Base-by-base conservation (phyloP, 2,888 invertebrate genomes). In the Argyresthia goedartella region DNA sequence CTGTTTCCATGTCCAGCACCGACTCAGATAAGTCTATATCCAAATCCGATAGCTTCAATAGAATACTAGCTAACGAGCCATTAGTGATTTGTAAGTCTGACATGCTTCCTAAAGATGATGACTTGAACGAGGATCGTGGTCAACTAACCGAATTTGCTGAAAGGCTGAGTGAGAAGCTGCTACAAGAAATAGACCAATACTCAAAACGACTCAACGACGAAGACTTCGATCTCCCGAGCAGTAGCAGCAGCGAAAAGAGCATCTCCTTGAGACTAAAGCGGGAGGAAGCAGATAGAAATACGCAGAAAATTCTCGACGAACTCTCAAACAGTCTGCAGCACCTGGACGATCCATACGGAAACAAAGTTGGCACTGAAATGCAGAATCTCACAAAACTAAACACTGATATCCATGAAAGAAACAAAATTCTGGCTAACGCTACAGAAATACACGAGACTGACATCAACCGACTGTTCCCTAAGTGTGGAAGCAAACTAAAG, bases 91-190 rank as follows among this genome's bases (percentile, higher is more conserved):
- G 86, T 57, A 87, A 86, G 61, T 87, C 85, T 10, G 87, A 87
- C 54, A 87, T 87, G 73, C 53, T 87, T 44, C 66, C 72, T 33
- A 85, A 81, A 58, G 82, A 85, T 60, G 87, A 88, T 50, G 87
- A 82, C 41, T 62, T 72, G 1, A 88, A 88, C 52, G 90, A 91
- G 57, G 91, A 91, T 57, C 90, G 91, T 58, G 88, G 89, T 56
- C 90, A 90, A 62, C 81, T 94, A 56, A 91, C 91, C 1, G 93
- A 94, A 63, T 94, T 94, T 63, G 94, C 94, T 1, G 94, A 95
- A 66, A 91, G 92, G 67, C 78, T 95, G n/a, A 93, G 93, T 66
- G 93, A 93, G 66, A 94, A 94, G 69, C 78, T 95, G 55, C 87
- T 94, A 52, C 91, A 92, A 57, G 94, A 95, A 76, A 91, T 94